Base-by-base conservation (phyloP, 2,113 vertebrate species). In the Caranx ignobilis region DNA sequence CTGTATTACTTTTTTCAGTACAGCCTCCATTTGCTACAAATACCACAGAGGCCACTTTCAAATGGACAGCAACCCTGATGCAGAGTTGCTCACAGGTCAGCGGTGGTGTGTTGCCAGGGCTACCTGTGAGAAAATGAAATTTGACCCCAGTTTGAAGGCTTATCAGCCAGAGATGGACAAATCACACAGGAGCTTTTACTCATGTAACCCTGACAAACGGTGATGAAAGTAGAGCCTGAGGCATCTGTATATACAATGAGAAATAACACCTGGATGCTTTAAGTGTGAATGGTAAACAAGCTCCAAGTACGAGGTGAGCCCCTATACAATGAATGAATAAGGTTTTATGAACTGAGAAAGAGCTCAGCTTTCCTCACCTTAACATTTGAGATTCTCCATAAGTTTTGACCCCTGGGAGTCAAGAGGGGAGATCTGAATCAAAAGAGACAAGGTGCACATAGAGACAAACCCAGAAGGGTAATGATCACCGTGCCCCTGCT, bases 381-480 rank as follows among this genome's bases (percentile, higher is more conserved):
- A 31, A 45, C 69, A 65, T 82, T 55, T 57, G 48, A 61, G 60
- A 83, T 47, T 75, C 62, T 57, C 39, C 62, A 62, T 65, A 83
- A 69, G 66, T 71, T 88, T 67, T 74, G 68, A 81, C 81, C 72
- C 82, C 70, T 19, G 43, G 65, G 79, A 79, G 68, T 77, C 55
- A 62, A 65, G 55, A 45, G 19, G 34, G 10, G 47, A 75, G 65
- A 76, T 71, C 45, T 3, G 15, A 84, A 82, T 84, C 62, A 70
- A 80, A 77, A 15, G 54, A 68, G 85, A 87, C 77, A 52, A 68
- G 84, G 77, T 71, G 37, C 62, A 79, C 45, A 70, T 1, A 19
- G 47, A 70, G 69, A 75, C 47, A n/a, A 78, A 71, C 71, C 71
- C 81, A 60, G 81, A 75, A 79, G 83, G 83, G 76, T 84, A 88